Conservation (phyloP, 2,888 invertebrate genomes). For the Eubasilissa splendida region DNA sequence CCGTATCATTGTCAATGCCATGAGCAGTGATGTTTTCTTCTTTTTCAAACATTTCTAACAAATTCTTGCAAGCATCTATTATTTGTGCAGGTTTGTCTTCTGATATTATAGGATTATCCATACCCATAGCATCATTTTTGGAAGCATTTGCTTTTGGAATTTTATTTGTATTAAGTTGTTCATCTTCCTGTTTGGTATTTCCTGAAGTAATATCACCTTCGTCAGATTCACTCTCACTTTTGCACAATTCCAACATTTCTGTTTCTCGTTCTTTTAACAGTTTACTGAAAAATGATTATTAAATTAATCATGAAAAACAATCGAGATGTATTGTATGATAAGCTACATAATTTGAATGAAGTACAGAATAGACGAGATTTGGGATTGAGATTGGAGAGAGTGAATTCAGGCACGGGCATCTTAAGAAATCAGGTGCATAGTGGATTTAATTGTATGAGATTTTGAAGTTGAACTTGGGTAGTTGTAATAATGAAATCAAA, state of each 20-base stretch:
- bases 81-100: slow-evolving; percentile 7
- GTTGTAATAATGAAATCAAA: too few relatives aligned
- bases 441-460: too few relatives aligned
- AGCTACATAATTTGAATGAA: too few relatives aligned
- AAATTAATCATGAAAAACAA: too few relatives aligned
- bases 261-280: slow-evolving; percentile 81
- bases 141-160: background rate
- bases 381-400: too few relatives aligned
- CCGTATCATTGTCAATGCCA: background rate
- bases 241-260: slow-evolving; percentile 83
- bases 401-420: too few relatives aligned
- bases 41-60: slow-evolving; percentile 19
- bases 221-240: slow-evolving; percentile 79
- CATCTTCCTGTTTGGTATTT: background rate
- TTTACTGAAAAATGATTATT: slow-evolving; percentile 68
- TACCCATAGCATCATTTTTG: background rate
- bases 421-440: too few relatives aligned
- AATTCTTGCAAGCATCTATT: slow-evolving; percentile 34
- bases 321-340: too few relatives aligned
- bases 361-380: too few relatives aligned
- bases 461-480: too few relatives aligned
- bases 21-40: slow-evolving; percentile 16
- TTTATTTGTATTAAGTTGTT: background rate
- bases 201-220: slow-evolving; percentile 59
- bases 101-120: background rate